A percentile compares a stretch with the other conserved stretches of the same genome.
Evolutionary conservation across 2,113 vertebrate species (phyloP).

Genomic region (Entomyzon cyanotis): DNA sequence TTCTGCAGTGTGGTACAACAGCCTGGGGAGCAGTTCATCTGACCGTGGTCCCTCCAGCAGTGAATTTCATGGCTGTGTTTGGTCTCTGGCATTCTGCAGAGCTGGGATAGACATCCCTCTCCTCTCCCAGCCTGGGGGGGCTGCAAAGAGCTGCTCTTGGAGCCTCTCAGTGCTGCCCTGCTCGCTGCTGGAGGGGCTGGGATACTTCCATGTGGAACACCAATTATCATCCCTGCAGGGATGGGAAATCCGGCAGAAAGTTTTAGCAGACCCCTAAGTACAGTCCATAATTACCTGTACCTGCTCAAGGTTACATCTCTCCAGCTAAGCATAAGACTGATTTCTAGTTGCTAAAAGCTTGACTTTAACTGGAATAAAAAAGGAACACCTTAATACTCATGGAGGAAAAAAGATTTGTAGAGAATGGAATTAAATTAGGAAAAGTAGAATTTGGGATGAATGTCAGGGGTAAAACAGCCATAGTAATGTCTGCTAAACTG

Average conservation of each 20-base stretch:
- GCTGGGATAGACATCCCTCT: background rate
- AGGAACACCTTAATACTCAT: background rate
- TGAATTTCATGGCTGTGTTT: background rate
- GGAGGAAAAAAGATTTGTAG: background rate
- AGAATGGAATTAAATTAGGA: background rate
- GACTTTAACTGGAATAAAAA: background rate
- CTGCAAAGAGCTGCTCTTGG: background rate
- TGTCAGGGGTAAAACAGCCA: background rate
- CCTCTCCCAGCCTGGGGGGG: background rate
- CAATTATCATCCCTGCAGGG: constrained; percentile 49
- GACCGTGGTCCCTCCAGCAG: background rate
- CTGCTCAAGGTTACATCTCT: constrained; percentile 12
- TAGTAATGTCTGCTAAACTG: background rate
- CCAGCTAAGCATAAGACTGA: background rate
- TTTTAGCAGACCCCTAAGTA: background rate
- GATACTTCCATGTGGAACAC: background rate
- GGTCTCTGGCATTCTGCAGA: background rate
- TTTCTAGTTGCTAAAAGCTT: background rate
- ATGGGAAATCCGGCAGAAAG: constrained; percentile 34
- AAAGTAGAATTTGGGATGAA: background rate
- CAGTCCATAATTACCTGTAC: constrained; percentile 15
- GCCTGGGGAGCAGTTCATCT: background rate
- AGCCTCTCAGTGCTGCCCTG: background rate
- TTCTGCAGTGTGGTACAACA: background rate
- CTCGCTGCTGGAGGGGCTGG: background rate